These are phyloP conservation scores for Apamea crenata DNA, from an alignment of 2,888 invertebrate genomes.

Conservation along the genomic window DNA sequence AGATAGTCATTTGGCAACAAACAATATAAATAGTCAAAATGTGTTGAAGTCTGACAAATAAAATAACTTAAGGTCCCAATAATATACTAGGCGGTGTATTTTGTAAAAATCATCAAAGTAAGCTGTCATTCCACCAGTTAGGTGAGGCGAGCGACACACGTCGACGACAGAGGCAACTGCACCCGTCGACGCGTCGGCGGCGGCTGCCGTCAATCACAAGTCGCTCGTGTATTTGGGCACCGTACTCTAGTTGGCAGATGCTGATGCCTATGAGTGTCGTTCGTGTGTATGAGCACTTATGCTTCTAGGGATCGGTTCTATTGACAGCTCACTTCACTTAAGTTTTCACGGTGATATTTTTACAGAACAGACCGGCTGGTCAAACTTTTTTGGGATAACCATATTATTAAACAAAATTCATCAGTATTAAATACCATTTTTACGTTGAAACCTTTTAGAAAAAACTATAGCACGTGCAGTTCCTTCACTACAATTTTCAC, in stretches of 20 bases:
- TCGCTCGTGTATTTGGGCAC: too few species aligned
- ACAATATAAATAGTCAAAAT: constrained; percentile 33
- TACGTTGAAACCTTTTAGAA: not conserved
- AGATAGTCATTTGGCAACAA: constrained; percentile 45
- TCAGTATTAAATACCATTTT: not conserved
- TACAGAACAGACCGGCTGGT: not conserved
- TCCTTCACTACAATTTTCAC: not conserved
- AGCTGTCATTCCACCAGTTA: not conserved
- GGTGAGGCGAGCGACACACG: too few species aligned
- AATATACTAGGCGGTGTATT: not conserved
- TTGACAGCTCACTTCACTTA: not conserved
- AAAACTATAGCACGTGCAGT: not conserved
- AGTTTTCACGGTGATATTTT: not conserved
- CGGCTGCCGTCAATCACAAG: too few species aligned
- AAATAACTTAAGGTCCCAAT: not conserved
- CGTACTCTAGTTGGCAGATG: too few species aligned
- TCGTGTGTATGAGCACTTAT: too few species aligned
- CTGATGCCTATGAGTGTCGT: too few species aligned
- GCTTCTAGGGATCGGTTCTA: too few species aligned
- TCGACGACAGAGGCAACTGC: too few species aligned
- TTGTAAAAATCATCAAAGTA: not conserved
- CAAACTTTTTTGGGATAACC: not conserved
- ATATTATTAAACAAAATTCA: not conserved
- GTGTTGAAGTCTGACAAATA: constrained; percentile 13
- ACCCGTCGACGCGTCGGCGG: too few species aligned